A percentile compares a stretch with the other conserved stretches of the same genome.
Evolutionary conservation across 2,797 vertebrate genomes (phyloP).

Genomic region (Xerus rutilus): DNA sequence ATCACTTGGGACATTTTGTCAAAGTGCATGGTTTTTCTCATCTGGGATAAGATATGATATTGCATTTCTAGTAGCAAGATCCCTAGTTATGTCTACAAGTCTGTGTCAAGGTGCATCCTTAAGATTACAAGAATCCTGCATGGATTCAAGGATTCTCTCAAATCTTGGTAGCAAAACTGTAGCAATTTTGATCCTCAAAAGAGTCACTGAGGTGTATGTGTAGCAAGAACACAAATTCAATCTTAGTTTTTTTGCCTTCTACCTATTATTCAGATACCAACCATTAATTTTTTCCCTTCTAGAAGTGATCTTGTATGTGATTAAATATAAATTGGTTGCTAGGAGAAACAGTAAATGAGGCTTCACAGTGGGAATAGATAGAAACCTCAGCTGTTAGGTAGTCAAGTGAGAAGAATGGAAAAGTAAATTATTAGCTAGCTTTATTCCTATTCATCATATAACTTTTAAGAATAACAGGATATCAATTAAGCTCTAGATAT

Average conservation of each 20-base stretch:
- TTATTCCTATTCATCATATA: constrained; percentile 64
- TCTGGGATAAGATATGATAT: neutral
- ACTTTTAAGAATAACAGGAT: constrained; percentile 76
- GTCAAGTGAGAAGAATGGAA: constrained; percentile 83
- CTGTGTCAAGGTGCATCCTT: neutral
- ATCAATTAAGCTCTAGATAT: constrained; percentile 78
- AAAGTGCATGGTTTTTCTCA: neutral
- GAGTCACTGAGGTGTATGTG: constrained; percentile 40
- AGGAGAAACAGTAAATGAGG: constrained; percentile 79
- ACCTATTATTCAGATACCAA: constrained; percentile 66
- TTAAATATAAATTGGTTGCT: constrained; percentile 85
- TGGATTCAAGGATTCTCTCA: neutral
- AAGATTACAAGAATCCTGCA: neutral
- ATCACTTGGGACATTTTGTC: neutral
- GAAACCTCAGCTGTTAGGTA: constrained; percentile 80
- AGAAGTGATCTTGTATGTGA: constrained; percentile 78
- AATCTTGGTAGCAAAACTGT: neutral
- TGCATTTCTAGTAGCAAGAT: neutral
- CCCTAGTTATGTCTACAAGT: neutral
- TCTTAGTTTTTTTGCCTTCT: constrained; percentile 70
- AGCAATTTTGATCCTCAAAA: constrained; percentile 7
- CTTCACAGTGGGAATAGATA: constrained; percentile 69
- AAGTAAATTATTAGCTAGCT: constrained; percentile 73
- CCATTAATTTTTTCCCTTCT: constrained; percentile 76
- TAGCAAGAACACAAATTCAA: constrained; percentile 72